Conservation (phyloP, 2,797 vertebrate species). For the Acanthiza pusilla region DNA sequence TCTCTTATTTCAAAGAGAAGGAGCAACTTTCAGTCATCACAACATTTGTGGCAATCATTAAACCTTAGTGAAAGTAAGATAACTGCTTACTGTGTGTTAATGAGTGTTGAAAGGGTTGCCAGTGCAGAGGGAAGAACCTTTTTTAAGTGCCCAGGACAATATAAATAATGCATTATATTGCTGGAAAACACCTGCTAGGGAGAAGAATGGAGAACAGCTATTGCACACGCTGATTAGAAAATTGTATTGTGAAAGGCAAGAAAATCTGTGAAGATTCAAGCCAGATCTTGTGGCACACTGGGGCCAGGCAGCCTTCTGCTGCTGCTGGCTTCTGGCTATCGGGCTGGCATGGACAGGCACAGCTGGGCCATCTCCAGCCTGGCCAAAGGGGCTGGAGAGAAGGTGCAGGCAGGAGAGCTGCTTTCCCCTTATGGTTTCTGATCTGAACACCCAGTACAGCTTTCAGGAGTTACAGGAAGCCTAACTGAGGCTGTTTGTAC, state of each 20-base stretch:
- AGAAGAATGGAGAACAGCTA: background rate
- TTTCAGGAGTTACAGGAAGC: background rate
- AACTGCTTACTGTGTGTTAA: background rate
- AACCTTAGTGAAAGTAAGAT: background rate
- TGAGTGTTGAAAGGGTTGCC: background rate
- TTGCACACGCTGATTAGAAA: background rate
- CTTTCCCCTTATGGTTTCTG: background rate
- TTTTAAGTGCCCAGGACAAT: slow-evolving; percentile 1
- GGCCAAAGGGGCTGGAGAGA: background rate
- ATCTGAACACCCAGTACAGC: background rate
- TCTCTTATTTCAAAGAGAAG: background rate
- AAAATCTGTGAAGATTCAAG: background rate
- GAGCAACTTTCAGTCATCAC: background rate
- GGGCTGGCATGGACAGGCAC: background rate
- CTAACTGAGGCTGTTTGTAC: background rate
- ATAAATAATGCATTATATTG: slow-evolving; percentile 39
- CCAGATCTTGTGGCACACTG: background rate
- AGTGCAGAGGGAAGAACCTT: slow-evolving; percentile 25
- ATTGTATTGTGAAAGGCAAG: background rate
- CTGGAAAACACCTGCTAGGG: slow-evolving; percentile 18
- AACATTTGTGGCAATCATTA: background rate
- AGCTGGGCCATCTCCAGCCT: background rate
- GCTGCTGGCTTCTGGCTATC: background rate
- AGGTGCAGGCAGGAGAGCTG: background rate
- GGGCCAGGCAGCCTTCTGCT: background rate